Conservation (phyloP, 2,888 invertebrate genomes). For the Leistus spinibarbis region DNA sequence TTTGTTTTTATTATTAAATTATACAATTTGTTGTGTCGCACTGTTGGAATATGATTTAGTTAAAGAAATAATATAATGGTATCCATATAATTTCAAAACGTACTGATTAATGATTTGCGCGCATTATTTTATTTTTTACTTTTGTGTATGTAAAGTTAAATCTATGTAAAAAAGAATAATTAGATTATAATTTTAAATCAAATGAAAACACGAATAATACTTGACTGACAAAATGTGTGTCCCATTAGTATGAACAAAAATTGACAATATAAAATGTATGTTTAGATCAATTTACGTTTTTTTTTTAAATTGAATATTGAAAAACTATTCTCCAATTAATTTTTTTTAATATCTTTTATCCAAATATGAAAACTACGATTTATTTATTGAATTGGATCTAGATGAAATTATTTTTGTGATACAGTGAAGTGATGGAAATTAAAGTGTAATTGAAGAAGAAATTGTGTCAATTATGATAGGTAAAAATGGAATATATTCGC, state of each 20-base stretch:
- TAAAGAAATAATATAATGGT: not conserved
- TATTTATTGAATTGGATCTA: not conserved
- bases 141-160: not conserved
- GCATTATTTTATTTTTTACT: not conserved
- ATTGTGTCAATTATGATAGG: no score
- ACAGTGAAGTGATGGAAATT: no score
- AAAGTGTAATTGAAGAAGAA: no score
- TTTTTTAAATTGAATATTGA: conserved; percentile 1
- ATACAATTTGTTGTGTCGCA: not conserved
- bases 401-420: not conserved
- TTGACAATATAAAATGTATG: conserved; percentile 32
- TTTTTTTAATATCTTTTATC: conserved; percentile 7
- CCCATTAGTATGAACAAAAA: conserved; percentile 16
- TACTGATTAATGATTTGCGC: not conserved
- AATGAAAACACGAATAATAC: not conserved
- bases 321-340: not conserved
- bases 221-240: not conserved
- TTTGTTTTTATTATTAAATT: not conserved
- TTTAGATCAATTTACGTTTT: conserved; percentile 19
- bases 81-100: not conserved
- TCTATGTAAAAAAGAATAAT: not conserved
- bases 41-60: not conserved
- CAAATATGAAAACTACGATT: not conserved
- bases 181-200: not conserved
- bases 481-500: no score